Evolutionary conservation across 2,888 invertebrate genomes (phyloP).

Genomic region (Aphodius sticticus): DNA sequence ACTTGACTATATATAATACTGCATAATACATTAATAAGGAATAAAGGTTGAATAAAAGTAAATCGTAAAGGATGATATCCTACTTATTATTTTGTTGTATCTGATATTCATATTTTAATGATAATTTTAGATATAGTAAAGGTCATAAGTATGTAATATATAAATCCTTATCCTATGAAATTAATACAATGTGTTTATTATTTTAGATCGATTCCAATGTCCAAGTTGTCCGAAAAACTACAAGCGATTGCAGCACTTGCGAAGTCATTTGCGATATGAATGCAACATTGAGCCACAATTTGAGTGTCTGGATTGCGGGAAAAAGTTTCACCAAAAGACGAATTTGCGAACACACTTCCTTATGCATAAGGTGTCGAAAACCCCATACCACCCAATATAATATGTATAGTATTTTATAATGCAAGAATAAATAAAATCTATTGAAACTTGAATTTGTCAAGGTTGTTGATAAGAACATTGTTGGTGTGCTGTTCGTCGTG

Average conservation of each 20-base stretch:
- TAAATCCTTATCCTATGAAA: background rate
- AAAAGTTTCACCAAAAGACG: background rate
- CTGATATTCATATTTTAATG: no score
- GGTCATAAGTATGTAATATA: background rate
- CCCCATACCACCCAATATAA: no score
- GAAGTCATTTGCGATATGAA: background rate
- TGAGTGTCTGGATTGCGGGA: background rate
- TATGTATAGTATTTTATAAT: no score
- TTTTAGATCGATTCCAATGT: constrained; percentile 34
- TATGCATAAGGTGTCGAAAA: constrained; percentile 48
- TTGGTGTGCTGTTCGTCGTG: no score
- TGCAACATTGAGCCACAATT: background rate
- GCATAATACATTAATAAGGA: no score
- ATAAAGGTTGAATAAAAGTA: no score
- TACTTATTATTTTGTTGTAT: no score
- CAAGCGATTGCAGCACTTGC: background rate
- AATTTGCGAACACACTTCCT: background rate
- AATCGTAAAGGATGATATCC: no score
- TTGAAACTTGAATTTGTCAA: no score
- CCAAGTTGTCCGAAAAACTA: constrained; percentile 56
- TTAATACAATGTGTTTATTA: background rate
- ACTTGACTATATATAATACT: no score
- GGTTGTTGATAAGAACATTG: no score
- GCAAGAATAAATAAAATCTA: no score
- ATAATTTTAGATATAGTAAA: background rate